phyloP scores from a whole-genome alignment of 2,888 invertebrate genomes.

The Chaitophorus viminalis region DNA sequence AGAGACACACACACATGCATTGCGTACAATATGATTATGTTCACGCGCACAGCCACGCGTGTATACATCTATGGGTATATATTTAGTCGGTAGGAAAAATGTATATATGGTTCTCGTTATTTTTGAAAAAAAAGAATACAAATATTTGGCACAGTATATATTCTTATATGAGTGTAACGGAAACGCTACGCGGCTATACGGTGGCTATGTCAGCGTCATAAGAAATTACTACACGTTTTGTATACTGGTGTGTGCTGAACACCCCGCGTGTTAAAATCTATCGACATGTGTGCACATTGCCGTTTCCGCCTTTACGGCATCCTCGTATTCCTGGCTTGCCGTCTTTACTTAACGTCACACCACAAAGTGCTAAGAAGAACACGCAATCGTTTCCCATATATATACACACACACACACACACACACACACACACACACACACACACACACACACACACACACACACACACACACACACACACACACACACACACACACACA shows the following conservation, averaged over 20 bases:
- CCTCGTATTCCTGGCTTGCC: background rate
- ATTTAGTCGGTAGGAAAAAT: background rate
- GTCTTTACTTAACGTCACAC: conserved; percentile 18
- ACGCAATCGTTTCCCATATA: conserved; percentile 1
- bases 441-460: too few relatives aligned
- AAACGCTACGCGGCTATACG: conserved; percentile 1
- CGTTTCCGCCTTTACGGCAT: conserved; percentile 52
- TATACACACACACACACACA: too few relatives aligned
- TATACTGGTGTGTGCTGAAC: conserved; percentile 30
- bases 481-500: too few relatives aligned
- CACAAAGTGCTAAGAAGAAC: conserved; percentile 1
- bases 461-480: background rate
- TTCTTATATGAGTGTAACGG: conserved; percentile 32
- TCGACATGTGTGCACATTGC: conserved; percentile 50
- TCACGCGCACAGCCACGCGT: background rate
- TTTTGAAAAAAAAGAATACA: conserved; percentile 5
- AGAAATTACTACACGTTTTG: conserved; percentile 23
- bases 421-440: background rate
- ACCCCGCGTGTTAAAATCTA: conserved; percentile 46
- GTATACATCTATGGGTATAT: too few relatives aligned
- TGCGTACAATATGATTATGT: background rate
- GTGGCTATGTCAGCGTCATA: background rate
- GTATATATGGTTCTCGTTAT: conserved; percentile 50
- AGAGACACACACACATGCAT: background rate
- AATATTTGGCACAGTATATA: conserved; percentile 12